Evolutionary conservation across 2,797 vertebrate genomes (phyloP), one percentile per base, ranked within the genome.

Genomic region (Coranthus polyacanthus): DNA sequence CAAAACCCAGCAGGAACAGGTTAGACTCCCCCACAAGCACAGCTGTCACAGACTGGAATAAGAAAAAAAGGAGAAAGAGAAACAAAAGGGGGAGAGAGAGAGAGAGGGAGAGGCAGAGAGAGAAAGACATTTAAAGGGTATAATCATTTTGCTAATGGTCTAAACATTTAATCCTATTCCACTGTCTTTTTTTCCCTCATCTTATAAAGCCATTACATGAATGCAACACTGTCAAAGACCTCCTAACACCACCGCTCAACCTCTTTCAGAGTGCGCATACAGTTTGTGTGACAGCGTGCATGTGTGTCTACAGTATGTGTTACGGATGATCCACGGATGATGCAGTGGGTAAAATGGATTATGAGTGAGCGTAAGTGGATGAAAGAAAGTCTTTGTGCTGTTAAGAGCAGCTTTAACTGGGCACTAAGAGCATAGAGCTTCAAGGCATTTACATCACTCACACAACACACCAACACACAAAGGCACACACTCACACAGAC

Each of bases 311-410:
- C 60, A 78, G 51, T 75, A 59, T 22, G 64, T 72, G 83, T 81
- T 70, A 62, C 63, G 68, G 80, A 66, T 87, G 85, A 89, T 87
- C 82, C 75, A 75, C 9, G 70, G 81, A 74, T 84, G 83, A 88
- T 81, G 67, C 72, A 74, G 82, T 77, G 81, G 60, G 62, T 71
- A 78, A 89, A 89, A 90, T 85, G 84, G 89, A 92, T 90, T 89
- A 88, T 60, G 52, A 81, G 70, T 81, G 79, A 81, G 76, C 64
- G 68, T 80, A 86, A 84, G 75, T 78, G 87, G 89, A 87, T 85
- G 78, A 91, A 85, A 82, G 84, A 83, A 38, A 50, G 60, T 54
- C 76, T 91, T 86, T 91, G 87, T 90, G 80, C 50, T 13, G 18
- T 82, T 83, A 85, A 89, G 81, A 88, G 81, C 60, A 84, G 84